These are phyloP conservation scores for Isurus oxyrinchus DNA, from an alignment of 2,113 vertebrate genomes.

Conservation along the genomic window DNA sequence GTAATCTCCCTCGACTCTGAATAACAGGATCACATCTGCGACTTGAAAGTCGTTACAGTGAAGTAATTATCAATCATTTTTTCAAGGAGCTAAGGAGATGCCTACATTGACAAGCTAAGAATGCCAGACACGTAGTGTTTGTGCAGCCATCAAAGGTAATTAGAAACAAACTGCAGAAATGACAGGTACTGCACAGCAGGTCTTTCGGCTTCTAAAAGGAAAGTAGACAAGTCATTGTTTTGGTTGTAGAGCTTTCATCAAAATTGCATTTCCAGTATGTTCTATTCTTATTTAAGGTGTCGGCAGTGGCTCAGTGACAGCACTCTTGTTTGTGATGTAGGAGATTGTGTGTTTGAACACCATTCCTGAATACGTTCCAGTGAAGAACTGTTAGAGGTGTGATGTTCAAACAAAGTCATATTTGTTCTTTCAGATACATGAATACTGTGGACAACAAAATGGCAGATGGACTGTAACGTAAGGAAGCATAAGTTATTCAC, in stretches of 20 bases:
- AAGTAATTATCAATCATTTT: conserved; percentile 28
- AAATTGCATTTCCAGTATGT: not conserved
- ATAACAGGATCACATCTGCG: conserved; percentile 11
- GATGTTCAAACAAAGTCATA: not conserved
- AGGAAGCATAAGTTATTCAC: too few relatives aligned
- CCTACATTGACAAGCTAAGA: not conserved
- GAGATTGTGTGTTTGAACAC: not conserved
- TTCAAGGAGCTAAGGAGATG: conserved; percentile 7
- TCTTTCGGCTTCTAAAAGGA: not conserved
- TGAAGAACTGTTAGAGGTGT: too few relatives aligned
- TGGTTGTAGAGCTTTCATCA: not conserved
- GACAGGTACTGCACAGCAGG: not conserved
- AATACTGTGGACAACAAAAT: not conserved
- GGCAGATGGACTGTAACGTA: too few relatives aligned
- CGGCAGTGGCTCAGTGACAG: not conserved
- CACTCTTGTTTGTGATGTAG: not conserved
- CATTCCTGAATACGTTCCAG: not conserved
- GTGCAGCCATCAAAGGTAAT: conserved; percentile 8
- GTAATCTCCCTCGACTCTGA: not conserved
- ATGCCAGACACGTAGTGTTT: not conserved
- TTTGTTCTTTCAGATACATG: not conserved
- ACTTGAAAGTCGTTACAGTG: not conserved
- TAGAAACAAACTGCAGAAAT: not conserved
- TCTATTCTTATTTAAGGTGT: not conserved
- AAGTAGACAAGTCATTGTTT: not conserved